Base-by-base conservation (phyloP, 2,888 invertebrate species). In the Automeris io region DNA sequence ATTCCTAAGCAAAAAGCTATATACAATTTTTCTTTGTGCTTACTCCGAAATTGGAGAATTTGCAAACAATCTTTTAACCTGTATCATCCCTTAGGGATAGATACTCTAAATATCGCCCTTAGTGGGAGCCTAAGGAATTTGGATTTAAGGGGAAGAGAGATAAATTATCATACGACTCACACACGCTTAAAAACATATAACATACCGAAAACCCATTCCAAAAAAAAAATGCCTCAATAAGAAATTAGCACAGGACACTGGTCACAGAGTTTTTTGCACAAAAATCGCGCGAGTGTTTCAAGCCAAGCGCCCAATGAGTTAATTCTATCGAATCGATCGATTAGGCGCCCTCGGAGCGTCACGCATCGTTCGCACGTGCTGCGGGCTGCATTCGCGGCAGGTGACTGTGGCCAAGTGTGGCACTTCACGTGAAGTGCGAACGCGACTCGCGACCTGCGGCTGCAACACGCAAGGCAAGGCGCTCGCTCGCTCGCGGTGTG, bases 371-470 rank as follows among this genome's bases (percentile, higher is more conserved):
- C 39, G 50, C 61, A 68, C 73, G 74, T 74, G 68, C 55, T 60
- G 54, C 70, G 65, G 49, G 51, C 60, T 46, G 55, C 63, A 67
- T 65, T 54, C 51, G 63, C 71, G 63, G 68, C 78, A 78, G 78
- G 80, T 78, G 79, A 81, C 81, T 81, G 75, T 43, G 47, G n/a
- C 47, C 57, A 42, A 47, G 46, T 47, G 51, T 21, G n/a, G 32
- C 12, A 5, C 24, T 32, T 31, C 24, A 21, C 42, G 45, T 44
- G 38, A 31, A 36, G 19, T 32, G 12, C n/a, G 18, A 23, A 16
- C 25, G 18, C 35, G 9, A 32, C 37, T 21, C 19, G 31, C 37
- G 18, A 33, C 33, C 24, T 2, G 12, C 34, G 16, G 34, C 22
- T 16, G 19, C 18, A 33, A 34, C 21, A 16, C 34, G 34, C 23